A percentile compares a stretch with the other conserved stretches of the same genome.
Evolutionary conservation across 2,888 invertebrate species (phyloP).

Genomic region (Netelia virgata): DNA sequence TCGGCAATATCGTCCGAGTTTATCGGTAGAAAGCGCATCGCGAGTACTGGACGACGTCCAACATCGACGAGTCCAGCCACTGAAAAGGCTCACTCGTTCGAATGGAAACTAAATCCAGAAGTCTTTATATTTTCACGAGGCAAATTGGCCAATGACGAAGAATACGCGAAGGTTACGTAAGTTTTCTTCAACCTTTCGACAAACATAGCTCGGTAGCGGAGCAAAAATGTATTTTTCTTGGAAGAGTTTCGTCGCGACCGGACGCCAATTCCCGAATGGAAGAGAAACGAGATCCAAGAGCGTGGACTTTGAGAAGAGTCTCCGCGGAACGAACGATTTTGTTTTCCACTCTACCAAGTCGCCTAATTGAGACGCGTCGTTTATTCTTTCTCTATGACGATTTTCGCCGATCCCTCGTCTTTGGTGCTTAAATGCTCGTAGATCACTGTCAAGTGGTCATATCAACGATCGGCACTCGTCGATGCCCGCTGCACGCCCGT

Average conservation of each 20-base stretch:
- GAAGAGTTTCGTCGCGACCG: conserved; percentile 4
- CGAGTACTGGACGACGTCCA: conserved; percentile 41
- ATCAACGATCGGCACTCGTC: conserved; percentile 55
- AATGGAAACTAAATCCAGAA: conserved; percentile 39
- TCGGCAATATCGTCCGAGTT: neutral
- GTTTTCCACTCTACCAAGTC: neutral
- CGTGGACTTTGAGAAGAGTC: neutral
- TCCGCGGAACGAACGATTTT: neutral
- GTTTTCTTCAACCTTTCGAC: neutral
- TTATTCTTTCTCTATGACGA: conserved; percentile 9
- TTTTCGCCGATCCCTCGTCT: conserved; percentile 21
- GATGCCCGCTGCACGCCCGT: conserved; percentile 22
- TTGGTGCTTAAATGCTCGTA: conserved; percentile 59
- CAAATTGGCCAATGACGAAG: conserved; percentile 50
- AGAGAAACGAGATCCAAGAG: neutral
- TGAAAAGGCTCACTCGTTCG: neutral
- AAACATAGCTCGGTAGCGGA: neutral
- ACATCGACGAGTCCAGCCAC: conserved; percentile 24
- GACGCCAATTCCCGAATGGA: neutral
- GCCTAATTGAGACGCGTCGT: conserved; percentile 15
- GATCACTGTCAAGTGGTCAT: conserved; percentile 63
- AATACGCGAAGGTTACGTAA: neutral
- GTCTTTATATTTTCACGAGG: conserved; percentile 61
- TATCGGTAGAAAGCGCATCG: neutral
- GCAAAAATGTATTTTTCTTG: conserved; percentile 57